These are phyloP conservation scores for Lucifuga dentata DNA, from an alignment of 2,113 vertebrate genomes.

Conservation along the genomic window DNA sequence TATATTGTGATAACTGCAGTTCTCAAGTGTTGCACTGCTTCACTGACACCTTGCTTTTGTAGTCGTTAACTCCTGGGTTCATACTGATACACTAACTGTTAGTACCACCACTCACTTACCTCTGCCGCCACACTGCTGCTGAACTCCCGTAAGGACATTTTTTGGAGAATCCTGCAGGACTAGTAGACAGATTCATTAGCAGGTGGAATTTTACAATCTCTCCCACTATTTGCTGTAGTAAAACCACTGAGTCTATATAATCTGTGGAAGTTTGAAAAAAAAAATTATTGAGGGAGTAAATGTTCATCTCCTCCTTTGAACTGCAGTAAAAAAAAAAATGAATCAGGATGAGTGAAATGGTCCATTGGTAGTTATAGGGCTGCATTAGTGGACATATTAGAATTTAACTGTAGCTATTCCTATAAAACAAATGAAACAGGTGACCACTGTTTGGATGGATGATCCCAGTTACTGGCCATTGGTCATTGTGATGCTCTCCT, in stretches of 20 bases:
- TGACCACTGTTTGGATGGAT: conserved; percentile 34
- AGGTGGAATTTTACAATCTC: not conserved
- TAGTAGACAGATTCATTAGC: conserved; percentile 1
- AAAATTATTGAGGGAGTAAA: conserved; percentile 20
- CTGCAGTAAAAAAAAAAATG: conserved; percentile 7
- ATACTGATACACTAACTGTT: conserved; percentile 9
- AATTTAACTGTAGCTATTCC: conserved; percentile 37
- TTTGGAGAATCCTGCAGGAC: conserved; percentile 15
- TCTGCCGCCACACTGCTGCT: conserved; percentile 2
- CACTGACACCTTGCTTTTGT: conserved; percentile 4
- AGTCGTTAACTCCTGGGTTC: conserved; percentile 13
- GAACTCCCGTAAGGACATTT: conserved; percentile 16
- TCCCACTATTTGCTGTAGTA: conserved; percentile 26
- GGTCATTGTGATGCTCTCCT: conserved; percentile 28
- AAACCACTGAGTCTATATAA: conserved; percentile 37
- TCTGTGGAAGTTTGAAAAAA: conserved; percentile 34
- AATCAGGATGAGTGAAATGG: conserved; percentile 40
- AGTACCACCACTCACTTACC: not conserved
- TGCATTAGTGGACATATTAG: conserved; percentile 47
- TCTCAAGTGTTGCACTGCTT: conserved; percentile 6
- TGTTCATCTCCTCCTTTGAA: conserved; percentile 7
- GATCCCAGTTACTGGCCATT: conserved; percentile 24
- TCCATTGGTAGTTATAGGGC: conserved; percentile 32
- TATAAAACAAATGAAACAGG: conserved; percentile 54
- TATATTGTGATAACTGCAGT: conserved; percentile 15